phyloP scores from a whole-genome alignment of 2,797 vertebrate species.

The Melanotaenia maccullochi region DNA sequence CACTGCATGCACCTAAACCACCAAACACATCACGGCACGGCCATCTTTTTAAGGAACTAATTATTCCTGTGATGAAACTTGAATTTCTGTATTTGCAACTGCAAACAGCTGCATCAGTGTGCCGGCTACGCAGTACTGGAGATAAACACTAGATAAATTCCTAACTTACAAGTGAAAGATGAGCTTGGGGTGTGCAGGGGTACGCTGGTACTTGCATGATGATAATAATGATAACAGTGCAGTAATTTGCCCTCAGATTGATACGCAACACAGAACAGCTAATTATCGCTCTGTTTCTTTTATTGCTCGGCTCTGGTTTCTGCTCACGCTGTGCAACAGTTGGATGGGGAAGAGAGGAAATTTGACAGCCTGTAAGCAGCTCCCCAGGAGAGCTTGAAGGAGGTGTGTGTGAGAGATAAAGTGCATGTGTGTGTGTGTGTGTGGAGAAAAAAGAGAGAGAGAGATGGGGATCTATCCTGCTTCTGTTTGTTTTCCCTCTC shows the following conservation, averaged over 20 bases:
- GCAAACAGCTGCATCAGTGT: neutral
- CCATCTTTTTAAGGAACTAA: neutral
- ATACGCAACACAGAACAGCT: conserved; percentile 58
- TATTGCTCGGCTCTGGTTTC: conserved; percentile 52
- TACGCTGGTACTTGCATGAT: conserved; percentile 31
- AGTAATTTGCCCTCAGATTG: conserved; percentile 53
- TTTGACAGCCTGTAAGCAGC: conserved; percentile 60
- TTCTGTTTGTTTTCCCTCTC: neutral
- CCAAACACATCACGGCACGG: neutral
- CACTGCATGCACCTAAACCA: too few species aligned
- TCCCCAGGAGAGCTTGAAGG: conserved; percentile 30
- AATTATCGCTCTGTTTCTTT: conserved; percentile 64
- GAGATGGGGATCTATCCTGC: neutral
- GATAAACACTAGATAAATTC: conserved; percentile 14
- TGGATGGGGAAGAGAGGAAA: conserved; percentile 41
- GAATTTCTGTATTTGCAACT: neutral
- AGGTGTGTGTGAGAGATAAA: conserved; percentile 12
- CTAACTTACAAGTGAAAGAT: conserved; percentile 35
- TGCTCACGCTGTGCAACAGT: conserved; percentile 52
- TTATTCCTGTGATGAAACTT: neutral
- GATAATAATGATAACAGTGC: conserved; percentile 40
- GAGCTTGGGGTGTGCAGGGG: conserved; percentile 28
- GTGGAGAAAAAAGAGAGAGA: neutral
- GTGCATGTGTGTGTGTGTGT: conserved; percentile 13
- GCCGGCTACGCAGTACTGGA: neutral